These are phyloP conservation scores for Neotoma lepida DNA, from an alignment of 2,113 vertebrate genomes.

Conservation along the genomic window DNA sequence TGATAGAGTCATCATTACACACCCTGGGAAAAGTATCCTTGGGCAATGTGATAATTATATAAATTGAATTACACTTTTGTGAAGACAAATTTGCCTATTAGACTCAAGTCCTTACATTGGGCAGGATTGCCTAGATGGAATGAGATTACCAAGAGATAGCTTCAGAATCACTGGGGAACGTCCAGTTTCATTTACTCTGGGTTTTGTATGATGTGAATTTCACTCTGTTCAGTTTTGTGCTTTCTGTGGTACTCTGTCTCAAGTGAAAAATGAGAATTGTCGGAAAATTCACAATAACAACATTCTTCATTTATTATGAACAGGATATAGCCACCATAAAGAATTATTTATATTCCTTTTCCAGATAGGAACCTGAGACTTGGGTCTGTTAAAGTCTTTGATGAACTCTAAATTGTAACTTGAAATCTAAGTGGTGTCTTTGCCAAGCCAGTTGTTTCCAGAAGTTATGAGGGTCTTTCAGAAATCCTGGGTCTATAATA, in stretches of 20 bases:
- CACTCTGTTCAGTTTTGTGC: not conserved
- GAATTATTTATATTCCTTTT: constrained; percentile 46
- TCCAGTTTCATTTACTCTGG: not conserved
- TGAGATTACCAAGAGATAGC: not conserved
- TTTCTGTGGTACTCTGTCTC: not conserved
- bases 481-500: not conserved
- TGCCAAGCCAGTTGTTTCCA: not conserved
- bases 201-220: not conserved
- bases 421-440: not conserved
- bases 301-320: not conserved
- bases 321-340: not conserved
- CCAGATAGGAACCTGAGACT: not conserved
- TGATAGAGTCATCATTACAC: not conserved
- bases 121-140: not conserved
- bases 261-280: constrained; percentile 22
- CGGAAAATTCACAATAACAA: constrained; percentile 8
- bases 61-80: not conserved
- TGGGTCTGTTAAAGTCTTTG: not conserved
- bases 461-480: not conserved
- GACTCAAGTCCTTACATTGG: not conserved
- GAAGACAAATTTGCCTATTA: not conserved
- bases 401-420: not conserved
- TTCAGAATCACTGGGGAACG: not conserved
- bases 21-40: not conserved
- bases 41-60: not conserved